A percentile compares a stretch with the other conserved stretches of the same genome.
These are phyloP conservation scores for Jordanella pulchra DNA, from an alignment of 2,797 vertebrate species.

Conservation along the genomic window DNA sequence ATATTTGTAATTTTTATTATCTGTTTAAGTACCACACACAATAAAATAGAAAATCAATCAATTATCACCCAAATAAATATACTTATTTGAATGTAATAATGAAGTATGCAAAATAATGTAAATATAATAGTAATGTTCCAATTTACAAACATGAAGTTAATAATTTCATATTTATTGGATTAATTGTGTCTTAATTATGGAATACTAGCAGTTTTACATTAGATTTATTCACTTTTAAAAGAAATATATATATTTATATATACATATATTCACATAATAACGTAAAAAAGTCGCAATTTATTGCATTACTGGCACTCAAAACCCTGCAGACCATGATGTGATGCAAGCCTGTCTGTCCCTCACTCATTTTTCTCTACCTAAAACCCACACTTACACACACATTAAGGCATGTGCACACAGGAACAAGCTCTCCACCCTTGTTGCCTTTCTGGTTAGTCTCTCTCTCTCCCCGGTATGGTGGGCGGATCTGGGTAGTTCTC, in stretches of 20 bases:
- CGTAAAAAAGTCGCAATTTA: neutral
- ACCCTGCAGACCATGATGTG: conserved; percentile 23
- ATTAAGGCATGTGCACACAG: conserved; percentile 38
- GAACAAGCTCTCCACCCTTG: conserved; percentile 29
- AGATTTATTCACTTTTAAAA: neutral
- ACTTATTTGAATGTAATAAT: too few relatives aligned
- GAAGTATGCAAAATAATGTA: too few relatives aligned
- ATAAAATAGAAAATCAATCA: too few relatives aligned
- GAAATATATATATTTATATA: neutral
- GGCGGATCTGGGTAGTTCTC: conserved; percentile 68
- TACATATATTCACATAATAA: neutral
- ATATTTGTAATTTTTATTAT: neutral
- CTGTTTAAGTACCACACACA: too few relatives aligned
- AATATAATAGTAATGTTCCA: neutral
- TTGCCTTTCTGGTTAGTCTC: neutral
- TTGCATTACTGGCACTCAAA: neutral
- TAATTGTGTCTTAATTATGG: neutral
- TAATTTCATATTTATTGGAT: neutral
- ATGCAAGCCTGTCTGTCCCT: conserved; percentile 26
- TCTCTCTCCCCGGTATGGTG: conserved; percentile 43
- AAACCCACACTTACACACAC: conserved; percentile 29
- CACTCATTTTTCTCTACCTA: neutral
- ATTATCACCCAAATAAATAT: too few relatives aligned
- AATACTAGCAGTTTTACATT: neutral
- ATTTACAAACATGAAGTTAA: neutral